A percentile compares a stretch with the other conserved stretches of the same genome.
These are phyloP conservation scores for Leucoraja ocellata DNA, from an alignment of 2,797 vertebrate species.

Conservation along the genomic window DNA sequence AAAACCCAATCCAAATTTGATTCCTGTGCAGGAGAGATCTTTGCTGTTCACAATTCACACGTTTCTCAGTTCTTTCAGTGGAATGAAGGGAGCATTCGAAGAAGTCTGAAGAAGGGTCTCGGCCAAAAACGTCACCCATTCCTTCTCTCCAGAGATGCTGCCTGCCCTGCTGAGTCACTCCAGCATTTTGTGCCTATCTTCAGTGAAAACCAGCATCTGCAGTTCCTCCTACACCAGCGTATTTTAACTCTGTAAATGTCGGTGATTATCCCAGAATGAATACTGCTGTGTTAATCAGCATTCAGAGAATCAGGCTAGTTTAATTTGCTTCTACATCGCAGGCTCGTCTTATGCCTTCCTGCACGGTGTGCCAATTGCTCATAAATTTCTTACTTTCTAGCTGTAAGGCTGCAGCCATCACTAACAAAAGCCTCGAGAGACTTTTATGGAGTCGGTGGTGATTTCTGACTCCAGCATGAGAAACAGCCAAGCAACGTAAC, in stretches of 20 bases:
- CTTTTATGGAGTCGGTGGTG: not conserved
- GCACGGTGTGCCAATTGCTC: not conserved
- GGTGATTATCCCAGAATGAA: not conserved
- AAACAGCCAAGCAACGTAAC: not conserved
- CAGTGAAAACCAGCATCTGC: too few relatives aligned
- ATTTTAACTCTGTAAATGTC: not conserved
- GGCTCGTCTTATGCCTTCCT: not conserved
- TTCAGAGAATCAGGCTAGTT: not conserved
- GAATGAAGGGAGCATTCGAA: too few relatives aligned
- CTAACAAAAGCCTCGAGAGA: not conserved
- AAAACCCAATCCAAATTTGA: too few relatives aligned
- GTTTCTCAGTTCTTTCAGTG: not conserved
- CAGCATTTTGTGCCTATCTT: too few relatives aligned
- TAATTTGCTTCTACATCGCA: not conserved
- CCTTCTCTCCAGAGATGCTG: too few relatives aligned
- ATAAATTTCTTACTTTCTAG: not conserved
- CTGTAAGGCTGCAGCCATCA: not conserved
- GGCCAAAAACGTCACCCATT: too few relatives aligned
- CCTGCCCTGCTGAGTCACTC: too few relatives aligned
- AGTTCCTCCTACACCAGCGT: too few relatives aligned
- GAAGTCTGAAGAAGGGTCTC: too few relatives aligned
- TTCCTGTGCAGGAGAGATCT: not conserved
- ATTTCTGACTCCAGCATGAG: not conserved
- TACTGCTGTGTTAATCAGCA: not conserved
- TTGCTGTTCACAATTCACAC: not conserved